These are phyloP conservation scores for Malaclemys terrapin DNA, from an alignment of 2,113 vertebrate genomes.

Conservation along the genomic window DNA sequence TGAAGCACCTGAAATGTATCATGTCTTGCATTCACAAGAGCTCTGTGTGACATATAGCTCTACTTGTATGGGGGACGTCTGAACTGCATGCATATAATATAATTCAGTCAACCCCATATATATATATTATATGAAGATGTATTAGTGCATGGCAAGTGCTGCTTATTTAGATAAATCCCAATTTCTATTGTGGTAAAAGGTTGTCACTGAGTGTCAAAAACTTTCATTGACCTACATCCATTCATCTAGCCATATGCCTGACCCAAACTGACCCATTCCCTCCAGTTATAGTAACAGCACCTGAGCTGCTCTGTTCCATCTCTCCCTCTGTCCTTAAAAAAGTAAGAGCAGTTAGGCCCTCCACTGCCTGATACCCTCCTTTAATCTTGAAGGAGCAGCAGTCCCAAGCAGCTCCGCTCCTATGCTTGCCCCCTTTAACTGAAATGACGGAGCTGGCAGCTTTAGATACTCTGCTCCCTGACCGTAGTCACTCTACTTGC, in stretches of 20 bases:
- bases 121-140: not conserved
- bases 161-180: conserved; percentile 17
- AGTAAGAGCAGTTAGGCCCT: not conserved
- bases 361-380: not conserved
- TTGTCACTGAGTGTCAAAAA: not conserved
- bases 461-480: not conserved
- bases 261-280: not conserved
- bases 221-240: not conserved
- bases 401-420: not conserved
- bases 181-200: not conserved
- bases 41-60: not conserved
- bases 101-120: too few relatives aligned
- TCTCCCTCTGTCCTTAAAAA: not conserved
- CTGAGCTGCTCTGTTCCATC: not conserved
- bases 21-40: not conserved
- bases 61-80: not conserved
- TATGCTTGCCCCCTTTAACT: not conserved
- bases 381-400: not conserved
- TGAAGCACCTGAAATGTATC: not conserved
- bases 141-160: conserved; percentile 23
- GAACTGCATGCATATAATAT: not conserved
- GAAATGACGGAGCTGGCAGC: not conserved
- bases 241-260: not conserved
- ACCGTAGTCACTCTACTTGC: not conserved
- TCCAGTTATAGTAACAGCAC: not conserved